phyloP scores from a whole-genome alignment of 2,113 vertebrate species.

The Elgaria multicarinata region DNA sequence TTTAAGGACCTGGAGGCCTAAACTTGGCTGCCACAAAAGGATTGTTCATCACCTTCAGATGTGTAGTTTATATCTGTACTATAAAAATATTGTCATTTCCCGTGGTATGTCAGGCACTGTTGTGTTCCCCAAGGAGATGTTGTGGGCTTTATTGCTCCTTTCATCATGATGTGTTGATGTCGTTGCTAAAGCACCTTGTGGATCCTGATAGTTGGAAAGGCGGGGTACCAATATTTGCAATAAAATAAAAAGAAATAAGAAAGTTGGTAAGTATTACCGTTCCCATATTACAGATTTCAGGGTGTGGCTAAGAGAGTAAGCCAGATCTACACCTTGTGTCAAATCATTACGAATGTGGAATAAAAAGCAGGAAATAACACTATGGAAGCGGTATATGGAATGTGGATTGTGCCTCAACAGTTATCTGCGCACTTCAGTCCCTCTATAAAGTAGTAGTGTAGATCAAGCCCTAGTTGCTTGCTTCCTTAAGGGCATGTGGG shows the following conservation, averaged over 20 bases:
- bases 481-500: not conserved
- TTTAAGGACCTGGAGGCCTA: conserved; percentile 55
- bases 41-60: conserved; percentile 27
- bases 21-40: conserved; percentile 34
- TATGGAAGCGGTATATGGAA: too few relatives aligned
- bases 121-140: not conserved
- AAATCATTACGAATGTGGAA: too few relatives aligned
- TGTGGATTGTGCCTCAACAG: too few relatives aligned
- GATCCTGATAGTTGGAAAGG: not conserved
- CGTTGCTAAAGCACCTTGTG: not conserved
- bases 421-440: too few relatives aligned
- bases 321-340: too few relatives aligned
- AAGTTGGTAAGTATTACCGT: not conserved
- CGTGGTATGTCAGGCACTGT: not conserved
- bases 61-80: conserved; percentile 24
- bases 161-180: too few relatives aligned
- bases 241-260: not conserved
- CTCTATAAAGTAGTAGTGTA: too few relatives aligned
- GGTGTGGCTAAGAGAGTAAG: not conserved
- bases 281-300: not conserved
- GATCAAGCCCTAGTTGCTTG: too few relatives aligned
- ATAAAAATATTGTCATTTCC: conserved; percentile 13
- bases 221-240: not conserved
- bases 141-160: not conserved
- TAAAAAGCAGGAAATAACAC: too few relatives aligned